These are phyloP conservation scores for Donacobius atricapilla DNA, from an alignment of 2,113 vertebrate genomes.

Conservation along the genomic window DNA sequence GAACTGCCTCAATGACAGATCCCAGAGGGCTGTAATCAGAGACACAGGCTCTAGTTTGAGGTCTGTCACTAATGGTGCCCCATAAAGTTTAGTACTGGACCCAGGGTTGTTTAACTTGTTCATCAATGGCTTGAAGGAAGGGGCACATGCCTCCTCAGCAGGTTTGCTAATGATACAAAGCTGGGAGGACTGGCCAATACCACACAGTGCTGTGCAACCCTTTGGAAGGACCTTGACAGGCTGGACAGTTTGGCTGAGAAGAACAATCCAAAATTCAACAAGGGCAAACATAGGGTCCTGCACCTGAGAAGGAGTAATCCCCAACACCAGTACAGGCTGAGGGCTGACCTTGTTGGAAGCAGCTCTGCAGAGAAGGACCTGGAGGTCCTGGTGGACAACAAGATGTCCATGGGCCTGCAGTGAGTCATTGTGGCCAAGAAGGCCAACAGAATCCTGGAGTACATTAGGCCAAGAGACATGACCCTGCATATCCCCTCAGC, in stretches of 20 bases:
- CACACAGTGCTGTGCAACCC: neutral
- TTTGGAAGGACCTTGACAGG: neutral
- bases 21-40: neutral
- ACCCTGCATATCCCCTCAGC: neutral
- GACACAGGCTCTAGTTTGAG: neutral
- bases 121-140: neutral
- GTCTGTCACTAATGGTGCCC: neutral
- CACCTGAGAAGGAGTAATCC: neutral
- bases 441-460: neutral
- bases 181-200: neutral
- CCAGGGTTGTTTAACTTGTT: neutral
- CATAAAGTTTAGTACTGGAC: neutral
- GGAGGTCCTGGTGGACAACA: neutral
- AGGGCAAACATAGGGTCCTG: neutral
- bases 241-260: neutral
- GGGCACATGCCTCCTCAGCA: neutral
- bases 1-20: neutral
- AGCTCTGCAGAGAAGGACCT: neutral
- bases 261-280: neutral
- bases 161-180: neutral
- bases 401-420: neutral
- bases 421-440: neutral
- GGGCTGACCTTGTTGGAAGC: neutral
- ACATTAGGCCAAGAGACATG: too few species aligned
- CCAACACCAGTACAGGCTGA: accelerated